Percentiles rank a stretch among this genome's conserved stretches.
phyloP scores from a whole-genome alignment of 1,140 invertebrate genomes.

The Stratiolaelaps scimitus region DNA sequence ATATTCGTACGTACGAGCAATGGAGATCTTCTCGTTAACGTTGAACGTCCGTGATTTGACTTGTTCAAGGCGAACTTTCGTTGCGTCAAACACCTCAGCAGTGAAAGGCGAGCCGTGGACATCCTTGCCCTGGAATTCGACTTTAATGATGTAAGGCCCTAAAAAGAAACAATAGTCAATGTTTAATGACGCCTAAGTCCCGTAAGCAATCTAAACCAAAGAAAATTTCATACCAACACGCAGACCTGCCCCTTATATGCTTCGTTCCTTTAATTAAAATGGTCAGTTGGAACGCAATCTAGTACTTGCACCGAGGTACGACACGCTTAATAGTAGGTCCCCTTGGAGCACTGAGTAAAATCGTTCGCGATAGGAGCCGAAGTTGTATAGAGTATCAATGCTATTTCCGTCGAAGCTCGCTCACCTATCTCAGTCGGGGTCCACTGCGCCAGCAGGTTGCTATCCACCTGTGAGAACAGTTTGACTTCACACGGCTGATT shows the following conservation, averaged over 20 bases:
- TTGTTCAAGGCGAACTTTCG: slow-evolving; percentile 52
- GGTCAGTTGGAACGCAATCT: no score
- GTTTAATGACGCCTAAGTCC: not conserved
- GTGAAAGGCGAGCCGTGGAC: slow-evolving; percentile 88
- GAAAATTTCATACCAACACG: no score
- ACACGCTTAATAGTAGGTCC: no score
- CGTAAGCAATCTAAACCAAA: no score
- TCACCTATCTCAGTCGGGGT: slow-evolving; percentile 52
- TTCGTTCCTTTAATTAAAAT: no score
- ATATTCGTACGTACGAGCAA: slow-evolving; percentile 53
- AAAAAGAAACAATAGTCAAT: slow-evolving; percentile 32
- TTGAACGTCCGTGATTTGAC: slow-evolving; percentile 62
- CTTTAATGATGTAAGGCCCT: slow-evolving; percentile 67
- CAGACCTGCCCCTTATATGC: no score
- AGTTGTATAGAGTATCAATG: no score
- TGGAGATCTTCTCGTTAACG: slow-evolving; percentile 66
- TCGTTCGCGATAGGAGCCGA: no score
- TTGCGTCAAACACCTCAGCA: slow-evolving; percentile 84
- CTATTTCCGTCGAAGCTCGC: not conserved
- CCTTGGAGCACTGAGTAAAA: no score
- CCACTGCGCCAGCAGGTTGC: slow-evolving; percentile 78
- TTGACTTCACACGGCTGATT: slow-evolving; percentile 70
- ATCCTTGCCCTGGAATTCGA: slow-evolving; percentile 75
- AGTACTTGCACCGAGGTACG: no score
- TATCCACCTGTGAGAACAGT: slow-evolving; percentile 89